phyloP scores from a whole-genome alignment of 2,797 vertebrate genomes.

The Chloroceryle amazona region DNA sequence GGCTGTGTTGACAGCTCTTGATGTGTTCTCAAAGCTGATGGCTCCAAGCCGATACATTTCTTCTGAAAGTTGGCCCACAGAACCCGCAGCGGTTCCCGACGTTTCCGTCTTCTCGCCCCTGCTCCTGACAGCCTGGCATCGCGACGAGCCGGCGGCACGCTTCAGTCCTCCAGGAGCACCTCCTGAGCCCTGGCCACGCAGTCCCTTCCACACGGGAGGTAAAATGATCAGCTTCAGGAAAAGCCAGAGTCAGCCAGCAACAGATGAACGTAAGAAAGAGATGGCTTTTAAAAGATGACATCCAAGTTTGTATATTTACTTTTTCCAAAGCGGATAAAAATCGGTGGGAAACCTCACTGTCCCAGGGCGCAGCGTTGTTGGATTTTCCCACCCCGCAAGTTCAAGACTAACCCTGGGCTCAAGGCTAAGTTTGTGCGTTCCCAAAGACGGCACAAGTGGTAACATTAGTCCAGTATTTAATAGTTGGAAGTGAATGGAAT shows the following conservation, averaged over 20 bases:
- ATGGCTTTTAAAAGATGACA: background rate
- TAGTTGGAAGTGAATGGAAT: background rate
- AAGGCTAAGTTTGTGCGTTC: background rate
- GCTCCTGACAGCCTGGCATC: background rate
- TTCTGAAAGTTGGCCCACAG: constrained; percentile 30
- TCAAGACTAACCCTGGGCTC: background rate
- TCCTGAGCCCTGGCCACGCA: background rate
- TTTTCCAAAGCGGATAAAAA: background rate
- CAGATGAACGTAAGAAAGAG: background rate
- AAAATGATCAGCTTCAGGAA: background rate
- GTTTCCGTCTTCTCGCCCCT: background rate
- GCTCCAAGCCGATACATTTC: constrained; percentile 36
- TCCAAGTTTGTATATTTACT: background rate
- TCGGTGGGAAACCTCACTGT: background rate
- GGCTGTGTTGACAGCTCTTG: constrained; percentile 62
- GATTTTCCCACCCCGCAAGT: rapidly evolving
- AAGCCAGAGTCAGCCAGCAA: background rate
- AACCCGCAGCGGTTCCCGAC: background rate
- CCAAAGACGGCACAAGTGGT: background rate
- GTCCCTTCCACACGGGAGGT: background rate
- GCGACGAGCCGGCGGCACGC: background rate
- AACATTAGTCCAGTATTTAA: background rate
- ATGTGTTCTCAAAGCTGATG: constrained; percentile 19
- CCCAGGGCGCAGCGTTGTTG: background rate
- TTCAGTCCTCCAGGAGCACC: background rate